A percentile compares a stretch with the other conserved stretches of the same genome.
Evolutionary conservation across 2,113 vertebrate species (phyloP).

Genomic region (Tor tambroides): DNA sequence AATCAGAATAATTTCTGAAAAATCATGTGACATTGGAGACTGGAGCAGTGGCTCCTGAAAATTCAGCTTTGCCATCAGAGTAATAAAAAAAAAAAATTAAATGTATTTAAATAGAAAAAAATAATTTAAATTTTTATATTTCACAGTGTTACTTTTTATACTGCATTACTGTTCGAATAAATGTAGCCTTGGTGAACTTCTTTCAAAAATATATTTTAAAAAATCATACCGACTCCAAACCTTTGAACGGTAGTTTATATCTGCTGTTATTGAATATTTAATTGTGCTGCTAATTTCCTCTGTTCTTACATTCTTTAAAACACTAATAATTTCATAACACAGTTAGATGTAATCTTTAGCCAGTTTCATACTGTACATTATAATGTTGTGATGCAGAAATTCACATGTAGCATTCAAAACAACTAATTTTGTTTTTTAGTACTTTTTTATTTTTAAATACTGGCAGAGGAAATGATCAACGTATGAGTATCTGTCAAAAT

Average conservation of each 20-base stretch:
- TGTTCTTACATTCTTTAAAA: too few species aligned
- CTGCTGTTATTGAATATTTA: neutral
- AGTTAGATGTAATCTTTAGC: too few species aligned
- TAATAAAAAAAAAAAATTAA: too few species aligned
- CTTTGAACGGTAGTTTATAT: neutral
- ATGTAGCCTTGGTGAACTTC: neutral
- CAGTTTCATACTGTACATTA: too few species aligned
- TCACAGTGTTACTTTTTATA: neutral
- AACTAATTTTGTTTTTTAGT: neutral
- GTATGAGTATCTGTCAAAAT: too few species aligned
- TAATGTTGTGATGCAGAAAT: too few species aligned
- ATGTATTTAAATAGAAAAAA: too few species aligned
- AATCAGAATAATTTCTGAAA: neutral
- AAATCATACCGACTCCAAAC: neutral
- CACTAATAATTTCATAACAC: too few species aligned
- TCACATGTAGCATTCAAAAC: neutral
- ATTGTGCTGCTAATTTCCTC: too few species aligned
- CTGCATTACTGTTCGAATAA: neutral
- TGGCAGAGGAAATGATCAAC: too few species aligned
- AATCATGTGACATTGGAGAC: neutral
- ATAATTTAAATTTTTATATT: neutral
- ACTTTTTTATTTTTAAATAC: too few species aligned
- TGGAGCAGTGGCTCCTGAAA: neutral
- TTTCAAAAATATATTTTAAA: neutral
- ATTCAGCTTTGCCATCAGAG: too few species aligned